A percentile compares a stretch with the other conserved stretches of the same genome.
Evolutionary conservation across 2,113 vertebrate genomes (phyloP).

Genomic region (Bothrops jararaca): DNA sequence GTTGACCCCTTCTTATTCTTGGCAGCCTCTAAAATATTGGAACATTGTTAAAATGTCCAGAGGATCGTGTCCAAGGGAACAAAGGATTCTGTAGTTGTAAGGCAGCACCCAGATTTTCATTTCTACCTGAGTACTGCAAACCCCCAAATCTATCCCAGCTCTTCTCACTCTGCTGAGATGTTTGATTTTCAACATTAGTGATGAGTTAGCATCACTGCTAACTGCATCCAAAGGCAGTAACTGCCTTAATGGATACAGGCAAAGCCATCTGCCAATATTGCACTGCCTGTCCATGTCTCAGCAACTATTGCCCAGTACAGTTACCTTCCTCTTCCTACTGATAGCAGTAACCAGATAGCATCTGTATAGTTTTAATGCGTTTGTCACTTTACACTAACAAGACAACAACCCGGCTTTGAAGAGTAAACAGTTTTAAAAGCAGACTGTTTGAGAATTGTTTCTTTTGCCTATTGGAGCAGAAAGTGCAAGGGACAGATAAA

Average conservation of each 20-base stretch:
- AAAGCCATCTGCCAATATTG: neutral
- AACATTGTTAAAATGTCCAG: neutral
- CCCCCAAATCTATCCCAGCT: neutral
- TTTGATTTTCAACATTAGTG: neutral
- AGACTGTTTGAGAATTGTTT: neutral
- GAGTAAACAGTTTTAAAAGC: neutral
- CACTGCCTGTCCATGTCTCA: neutral
- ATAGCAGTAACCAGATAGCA: neutral
- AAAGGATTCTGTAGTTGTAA: neutral
- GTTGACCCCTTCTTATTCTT: neutral
- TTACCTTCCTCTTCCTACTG: neutral
- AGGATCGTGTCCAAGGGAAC: neutral
- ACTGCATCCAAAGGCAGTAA: neutral
- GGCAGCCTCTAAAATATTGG: neutral
- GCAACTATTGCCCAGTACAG: neutral
- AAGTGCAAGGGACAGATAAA: neutral
- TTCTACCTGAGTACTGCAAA: neutral
- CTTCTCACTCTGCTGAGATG: neutral
- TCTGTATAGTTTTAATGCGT: neutral
- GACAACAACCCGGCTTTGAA: neutral
- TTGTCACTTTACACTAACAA: neutral
- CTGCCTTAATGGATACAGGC: neutral
- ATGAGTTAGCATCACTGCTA: neutral
- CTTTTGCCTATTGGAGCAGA: neutral
- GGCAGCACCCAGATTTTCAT: neutral